These are phyloP conservation scores for Tribolium castaneum DNA, from an alignment of 1,140 invertebrate species.

Conservation along the genomic window DNA sequence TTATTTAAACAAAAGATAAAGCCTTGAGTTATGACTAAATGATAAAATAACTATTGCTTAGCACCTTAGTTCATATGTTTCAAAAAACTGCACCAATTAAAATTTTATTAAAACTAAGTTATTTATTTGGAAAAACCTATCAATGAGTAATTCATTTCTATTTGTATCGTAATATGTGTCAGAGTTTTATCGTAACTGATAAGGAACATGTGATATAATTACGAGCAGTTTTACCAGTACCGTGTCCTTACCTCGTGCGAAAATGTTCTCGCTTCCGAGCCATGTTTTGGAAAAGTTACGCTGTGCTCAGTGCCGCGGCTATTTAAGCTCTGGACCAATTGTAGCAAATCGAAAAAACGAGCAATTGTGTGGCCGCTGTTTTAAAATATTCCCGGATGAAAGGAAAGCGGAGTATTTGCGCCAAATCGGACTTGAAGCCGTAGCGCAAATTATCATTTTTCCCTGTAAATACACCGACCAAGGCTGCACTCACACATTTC, in stretches of 20 bases:
- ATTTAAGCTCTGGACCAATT: constrained; percentile 41
- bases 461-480: constrained; percentile 44
- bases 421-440: constrained; percentile 45
- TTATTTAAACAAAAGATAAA: too few relatives aligned
- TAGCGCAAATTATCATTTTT: constrained; percentile 39
- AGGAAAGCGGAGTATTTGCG: constrained; percentile 36
- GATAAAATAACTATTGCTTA: too few relatives aligned
- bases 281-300: constrained; percentile 42
- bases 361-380: constrained; percentile 51
- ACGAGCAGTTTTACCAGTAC: not conserved
- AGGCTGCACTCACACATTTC: constrained; percentile 41
- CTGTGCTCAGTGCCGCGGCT: constrained; percentile 43
- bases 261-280: constrained; percentile 16
- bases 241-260: not conserved
- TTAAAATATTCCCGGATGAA: constrained; percentile 38
- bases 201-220: constrained; percentile 11
- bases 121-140: not conserved
- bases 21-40: too few relatives aligned
- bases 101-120: too few relatives aligned
- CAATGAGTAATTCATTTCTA: not conserved
- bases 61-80: too few relatives aligned
- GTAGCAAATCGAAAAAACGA: constrained; percentile 29
- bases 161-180: not conserved
- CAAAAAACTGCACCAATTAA: too few relatives aligned
- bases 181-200: not conserved